Evolutionary conservation across 2,797 vertebrate genomes (phyloP).

Genomic region (Rhynchonycteris naso): DNA sequence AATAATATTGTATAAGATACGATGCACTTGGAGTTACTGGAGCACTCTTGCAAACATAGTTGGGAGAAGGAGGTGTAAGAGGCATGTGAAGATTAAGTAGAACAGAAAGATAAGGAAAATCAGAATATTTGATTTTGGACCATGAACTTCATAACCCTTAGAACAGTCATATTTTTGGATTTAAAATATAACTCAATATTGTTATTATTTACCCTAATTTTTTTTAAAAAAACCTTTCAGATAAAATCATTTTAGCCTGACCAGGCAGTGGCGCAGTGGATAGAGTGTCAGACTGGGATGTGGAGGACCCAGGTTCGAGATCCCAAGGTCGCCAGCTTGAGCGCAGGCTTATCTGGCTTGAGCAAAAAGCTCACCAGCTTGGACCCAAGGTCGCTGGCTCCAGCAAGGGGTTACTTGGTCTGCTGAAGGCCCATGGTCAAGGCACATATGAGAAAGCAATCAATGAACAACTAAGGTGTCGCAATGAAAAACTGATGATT

Average conservation of each 20-base stretch:
- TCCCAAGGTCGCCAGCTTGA: too few species aligned
- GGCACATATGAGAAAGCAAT: too few species aligned
- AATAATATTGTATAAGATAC: not conserved
- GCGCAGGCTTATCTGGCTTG: too few species aligned
- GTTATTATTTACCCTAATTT: not conserved
- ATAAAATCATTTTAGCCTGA: not conserved
- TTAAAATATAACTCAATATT: slow-evolving; percentile 18
- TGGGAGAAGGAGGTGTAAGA: accelerated
- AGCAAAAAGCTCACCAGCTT: too few species aligned
- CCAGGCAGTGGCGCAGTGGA: too few species aligned
- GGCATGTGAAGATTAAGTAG: not conserved
- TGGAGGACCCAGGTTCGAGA: too few species aligned
- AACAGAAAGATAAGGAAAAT: not conserved
- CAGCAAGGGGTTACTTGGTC: too few species aligned
- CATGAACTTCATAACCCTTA: not conserved
- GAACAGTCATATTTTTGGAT: not conserved
- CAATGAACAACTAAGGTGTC: too few species aligned
- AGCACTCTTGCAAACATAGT: not conserved
- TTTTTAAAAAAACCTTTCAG: not conserved
- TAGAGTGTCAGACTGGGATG: too few species aligned
- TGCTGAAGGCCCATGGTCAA: too few species aligned
- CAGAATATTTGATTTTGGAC: not conserved
- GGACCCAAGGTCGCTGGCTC: too few species aligned
- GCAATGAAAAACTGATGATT: too few species aligned
- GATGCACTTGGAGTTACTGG: not conserved